Base-by-base conservation (phyloP, 2,113 vertebrate genomes). In the Columba janthina region DNA sequence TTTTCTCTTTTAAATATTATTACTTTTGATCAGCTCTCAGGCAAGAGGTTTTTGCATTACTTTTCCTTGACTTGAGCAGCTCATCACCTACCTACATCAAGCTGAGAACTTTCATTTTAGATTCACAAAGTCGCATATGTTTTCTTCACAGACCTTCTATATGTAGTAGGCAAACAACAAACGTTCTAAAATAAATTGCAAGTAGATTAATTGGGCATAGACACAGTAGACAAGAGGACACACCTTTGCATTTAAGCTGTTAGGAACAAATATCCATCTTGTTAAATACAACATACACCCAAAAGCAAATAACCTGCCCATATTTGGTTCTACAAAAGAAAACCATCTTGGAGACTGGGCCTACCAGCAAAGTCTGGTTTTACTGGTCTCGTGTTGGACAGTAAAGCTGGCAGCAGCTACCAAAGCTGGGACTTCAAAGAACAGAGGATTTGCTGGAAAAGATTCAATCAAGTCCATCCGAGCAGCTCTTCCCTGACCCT, bases 321-420 rank as follows among this genome's bases (percentile, higher is more conserved):
- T 91, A 84, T 96, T 96, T 88, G 56, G 76, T 64, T 64, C 85
- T 67, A 91, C 88, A 92, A 77, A 95, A 86, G 69, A 53, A 94
- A 96, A 60, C 31, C 48, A 56, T 71, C 57, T 48, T 11, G 1
- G 75, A 67, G 88, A 74, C 75, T 1, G 16, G 32, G 56, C n/a
- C 90, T 90, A 96, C 74, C 56, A 75, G 79, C 32, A 83, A 62
- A 91, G 67, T 79, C 95, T 80, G 60, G 93, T 96, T 94, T 88
- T 92, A 84, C 96, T 96, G 88, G 85, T 94, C 94, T 92, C 65
- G 21, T 25, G 36, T 86, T 86, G 95, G 93, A 86, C 95, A 94
- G 61, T 84, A 72, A 93, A 74, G 56, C 1, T 94, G 88, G 72
- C 72, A 84, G 92, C 72, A 94, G 85, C 75, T 84, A 57, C 61